phyloP scores from a whole-genome alignment of 2,888 invertebrate species.

The Perizoma flavofasciatum region DNA sequence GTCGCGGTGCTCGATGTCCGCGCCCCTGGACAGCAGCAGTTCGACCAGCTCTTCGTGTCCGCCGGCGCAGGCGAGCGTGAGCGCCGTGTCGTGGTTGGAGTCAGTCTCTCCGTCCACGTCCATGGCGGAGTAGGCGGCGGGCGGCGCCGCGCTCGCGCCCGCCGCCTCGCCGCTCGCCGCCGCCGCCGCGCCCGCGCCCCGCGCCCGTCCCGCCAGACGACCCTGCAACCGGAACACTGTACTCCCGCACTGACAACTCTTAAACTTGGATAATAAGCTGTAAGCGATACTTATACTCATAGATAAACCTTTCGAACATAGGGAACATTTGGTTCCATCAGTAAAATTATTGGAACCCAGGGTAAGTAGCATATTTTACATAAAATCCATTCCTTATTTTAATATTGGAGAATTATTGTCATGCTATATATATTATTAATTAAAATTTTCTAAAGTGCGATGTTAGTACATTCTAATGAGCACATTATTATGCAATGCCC shows the following conservation, averaged over 20 bases:
- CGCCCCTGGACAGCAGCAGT: conserved; percentile 94
- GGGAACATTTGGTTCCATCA: no score
- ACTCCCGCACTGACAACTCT: not conserved
- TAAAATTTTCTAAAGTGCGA: no score
- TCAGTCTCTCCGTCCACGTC: conserved; percentile 99
- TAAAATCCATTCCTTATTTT: no score
- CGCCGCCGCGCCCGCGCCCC: conserved; percentile 49
- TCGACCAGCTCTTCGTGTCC: conserved; percentile 98
- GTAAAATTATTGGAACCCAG: no score
- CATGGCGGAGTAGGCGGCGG: conserved; percentile 88
- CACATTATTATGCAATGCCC: no score
- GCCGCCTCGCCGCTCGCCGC: conserved; percentile 43
- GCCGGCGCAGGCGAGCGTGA: conserved; percentile 98
- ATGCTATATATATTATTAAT: no score
- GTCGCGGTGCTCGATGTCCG: conserved; percentile 98
- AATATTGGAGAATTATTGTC: no score
- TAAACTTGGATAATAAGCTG: not conserved
- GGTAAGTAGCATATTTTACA: no score
- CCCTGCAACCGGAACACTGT: conserved; percentile 41
- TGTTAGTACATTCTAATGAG: no score
- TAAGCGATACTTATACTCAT: not conserved
- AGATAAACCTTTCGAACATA: no score
- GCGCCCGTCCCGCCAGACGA: conserved; percentile 57
- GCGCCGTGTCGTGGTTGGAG: conserved; percentile 98
- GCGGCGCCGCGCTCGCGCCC: conserved; percentile 55